Conservation (phyloP, 2,888 invertebrate species). For the Cheilosia impressa region DNA sequence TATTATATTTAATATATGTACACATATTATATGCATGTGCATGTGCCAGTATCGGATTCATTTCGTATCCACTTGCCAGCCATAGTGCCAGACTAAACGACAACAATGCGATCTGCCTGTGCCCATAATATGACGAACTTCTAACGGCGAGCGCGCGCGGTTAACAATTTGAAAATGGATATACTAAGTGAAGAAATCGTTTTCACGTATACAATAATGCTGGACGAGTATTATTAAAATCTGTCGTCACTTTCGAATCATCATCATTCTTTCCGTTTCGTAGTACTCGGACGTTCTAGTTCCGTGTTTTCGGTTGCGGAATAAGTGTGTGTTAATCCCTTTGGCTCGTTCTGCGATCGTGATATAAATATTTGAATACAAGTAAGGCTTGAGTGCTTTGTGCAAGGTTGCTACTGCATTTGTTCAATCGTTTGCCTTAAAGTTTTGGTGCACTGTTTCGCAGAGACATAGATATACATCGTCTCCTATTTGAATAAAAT, state of each 20-base stretch:
- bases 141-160: constrained; percentile 14
- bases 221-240: constrained; percentile 7
- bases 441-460: background rate
- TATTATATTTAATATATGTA: background rate
- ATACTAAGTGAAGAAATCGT: constrained; percentile 27
- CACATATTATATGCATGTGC: background rate
- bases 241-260: constrained; percentile 15
- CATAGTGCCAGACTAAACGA: constrained; percentile 11
- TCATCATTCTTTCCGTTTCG: constrained; percentile 28
- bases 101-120: constrained; percentile 1
- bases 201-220: constrained; percentile 7
- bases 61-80: no score
- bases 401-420: background rate
- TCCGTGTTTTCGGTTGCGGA: constrained; percentile 2
- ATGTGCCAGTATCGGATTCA: constrained; percentile 5
- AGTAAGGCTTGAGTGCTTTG: background rate
- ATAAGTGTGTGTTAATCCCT: constrained; percentile 12
- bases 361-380: constrained; percentile 2
- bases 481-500: background rate
- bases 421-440: background rate
- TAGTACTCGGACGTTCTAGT: constrained; percentile 18
- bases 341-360: constrained; percentile 3
- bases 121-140: constrained; percentile 12
- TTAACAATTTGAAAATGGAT: constrained; percentile 33
- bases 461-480: background rate